Conservation (phyloP, 2,888 invertebrate species). For the Creontiades dilutus region DNA sequence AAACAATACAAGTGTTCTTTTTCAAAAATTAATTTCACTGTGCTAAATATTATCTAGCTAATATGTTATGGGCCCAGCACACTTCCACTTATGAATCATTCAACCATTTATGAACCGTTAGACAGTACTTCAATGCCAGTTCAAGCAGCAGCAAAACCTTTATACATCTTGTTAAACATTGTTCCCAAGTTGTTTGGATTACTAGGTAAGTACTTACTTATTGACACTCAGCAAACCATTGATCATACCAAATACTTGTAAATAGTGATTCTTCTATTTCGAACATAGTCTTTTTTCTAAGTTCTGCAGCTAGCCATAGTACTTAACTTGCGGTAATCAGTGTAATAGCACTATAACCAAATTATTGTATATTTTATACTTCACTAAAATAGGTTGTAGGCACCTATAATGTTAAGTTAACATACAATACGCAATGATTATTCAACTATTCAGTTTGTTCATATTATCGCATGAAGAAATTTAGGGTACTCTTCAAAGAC, state of each 20-base stretch:
- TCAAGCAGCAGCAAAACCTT: background rate
- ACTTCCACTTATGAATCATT: no score
- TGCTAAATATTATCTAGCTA: no score
- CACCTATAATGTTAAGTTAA: slow-evolving; percentile 5
- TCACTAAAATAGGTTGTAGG: background rate
- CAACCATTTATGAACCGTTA: no score
- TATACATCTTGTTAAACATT: background rate
- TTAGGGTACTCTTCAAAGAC: slow-evolving; percentile 54
- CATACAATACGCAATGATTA: background rate
- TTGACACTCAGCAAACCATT: slow-evolving; percentile 40
- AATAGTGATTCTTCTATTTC: slow-evolving; percentile 2
- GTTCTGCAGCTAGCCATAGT: background rate
- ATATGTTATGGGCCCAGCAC: no score
- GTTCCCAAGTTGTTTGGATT: background rate
- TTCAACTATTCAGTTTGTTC: background rate
- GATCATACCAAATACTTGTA: slow-evolving; percentile 58
- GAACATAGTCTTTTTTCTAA: slow-evolving; percentile 34
- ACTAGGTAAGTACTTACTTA: background rate
- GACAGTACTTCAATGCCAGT: no score
- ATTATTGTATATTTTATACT: slow-evolving; percentile 4
- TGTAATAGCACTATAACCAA: slow-evolving; percentile 50
- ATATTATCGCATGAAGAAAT: slow-evolving; percentile 15
- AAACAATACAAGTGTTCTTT: no score
- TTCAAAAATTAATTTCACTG: no score
- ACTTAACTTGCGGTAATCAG: slow-evolving; percentile 37